Base-by-base conservation (phyloP, 2,888 invertebrate genomes). In the Acholoe squamosa region DNA sequence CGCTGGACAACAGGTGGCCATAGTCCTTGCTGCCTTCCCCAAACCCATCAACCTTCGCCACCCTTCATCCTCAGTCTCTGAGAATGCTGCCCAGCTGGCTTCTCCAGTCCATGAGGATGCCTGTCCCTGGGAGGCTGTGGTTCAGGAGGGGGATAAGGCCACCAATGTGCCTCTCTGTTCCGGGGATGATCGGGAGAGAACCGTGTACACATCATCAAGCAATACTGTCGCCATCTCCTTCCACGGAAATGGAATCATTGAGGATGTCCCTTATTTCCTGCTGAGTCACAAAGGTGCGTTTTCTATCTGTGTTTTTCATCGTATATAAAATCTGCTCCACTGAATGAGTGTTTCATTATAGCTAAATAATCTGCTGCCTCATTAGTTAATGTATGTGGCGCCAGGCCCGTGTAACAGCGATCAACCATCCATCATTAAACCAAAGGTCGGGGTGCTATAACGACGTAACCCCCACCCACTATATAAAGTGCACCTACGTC, bases 211-310 rank as follows among this genome's bases (percentile, higher is more conserved):
- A 3, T 77, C 77, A 12, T 22, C 28, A 0, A 56, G 80, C 7
- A 90, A 56, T 84, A 52, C 12, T 34, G n/a, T 90, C 54, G 54
- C 31, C 54, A 34, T 90, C 54, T 51, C 31, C 33, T 90, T 90
- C 90, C 12, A 14, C 80, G 76, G 54, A 43, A 80, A n/a, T 19
- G 90, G 77, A 28, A 33, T 28, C 34, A 31, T 80, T 10, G 52
- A 90, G n/a, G 51, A 22, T 56, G 14, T 90, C 7, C 90, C 90
- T 7, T 80, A 52, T 56, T 90, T 90, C 90, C 71, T 90, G 51
- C 77, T 90, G 33, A 51, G 34, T 28, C 77, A 90, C 33, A 76
- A 77, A 77, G 90, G 90, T 90, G 25, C 80, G 80, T 28, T 14
- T 25, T 33, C 80, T 10, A 3, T 31, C 19, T 7, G 84, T 61